phyloP scores from a whole-genome alignment of 2,888 invertebrate genomes.

The Ormyrus pomaceus region DNA sequence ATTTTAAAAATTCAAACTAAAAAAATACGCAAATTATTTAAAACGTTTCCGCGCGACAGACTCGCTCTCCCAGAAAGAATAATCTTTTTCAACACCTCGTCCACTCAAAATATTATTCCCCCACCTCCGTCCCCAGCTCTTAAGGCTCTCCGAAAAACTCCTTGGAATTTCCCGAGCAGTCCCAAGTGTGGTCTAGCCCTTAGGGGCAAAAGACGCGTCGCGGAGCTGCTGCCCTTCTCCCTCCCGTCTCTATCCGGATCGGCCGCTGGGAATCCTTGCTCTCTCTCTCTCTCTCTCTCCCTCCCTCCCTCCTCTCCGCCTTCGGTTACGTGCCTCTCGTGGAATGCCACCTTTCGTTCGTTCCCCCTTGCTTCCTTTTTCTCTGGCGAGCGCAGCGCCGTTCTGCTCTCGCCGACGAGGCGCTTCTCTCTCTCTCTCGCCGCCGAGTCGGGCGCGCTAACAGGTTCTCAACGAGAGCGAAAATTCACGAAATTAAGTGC shows the following conservation, averaged over 20 bases:
- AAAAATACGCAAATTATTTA: no score
- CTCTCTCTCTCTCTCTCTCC: conserved; percentile 12
- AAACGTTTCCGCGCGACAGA: no score
- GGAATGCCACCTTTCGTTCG: conserved; percentile 53
- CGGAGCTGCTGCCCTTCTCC: background rate
- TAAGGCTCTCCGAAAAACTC: no score
- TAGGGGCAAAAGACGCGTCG: conserved; percentile 44
- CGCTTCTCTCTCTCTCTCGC: background rate
- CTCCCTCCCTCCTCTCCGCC: conserved; percentile 21
- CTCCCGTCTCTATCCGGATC: conserved; percentile 33
- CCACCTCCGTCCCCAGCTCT: no score
- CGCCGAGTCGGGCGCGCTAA: conserved; percentile 16
- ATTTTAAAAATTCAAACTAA: no score
- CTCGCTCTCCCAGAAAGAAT: no score
- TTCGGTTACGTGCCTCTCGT: conserved; percentile 49
- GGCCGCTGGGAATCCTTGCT: conserved; percentile 44
- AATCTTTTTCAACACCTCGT: no score
- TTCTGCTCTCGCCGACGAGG: background rate
- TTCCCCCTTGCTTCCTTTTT: conserved; percentile 1
- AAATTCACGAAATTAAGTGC: conserved; percentile 55
- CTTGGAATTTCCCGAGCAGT: background rate
- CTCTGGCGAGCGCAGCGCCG: background rate
- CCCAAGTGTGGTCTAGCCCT: conserved; percentile 45
- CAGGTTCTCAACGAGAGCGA: conserved; percentile 59
- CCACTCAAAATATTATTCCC: no score